Base-by-base conservation (phyloP, 2,797 vertebrate species). In the Rhyacichthys aspro region DNA sequence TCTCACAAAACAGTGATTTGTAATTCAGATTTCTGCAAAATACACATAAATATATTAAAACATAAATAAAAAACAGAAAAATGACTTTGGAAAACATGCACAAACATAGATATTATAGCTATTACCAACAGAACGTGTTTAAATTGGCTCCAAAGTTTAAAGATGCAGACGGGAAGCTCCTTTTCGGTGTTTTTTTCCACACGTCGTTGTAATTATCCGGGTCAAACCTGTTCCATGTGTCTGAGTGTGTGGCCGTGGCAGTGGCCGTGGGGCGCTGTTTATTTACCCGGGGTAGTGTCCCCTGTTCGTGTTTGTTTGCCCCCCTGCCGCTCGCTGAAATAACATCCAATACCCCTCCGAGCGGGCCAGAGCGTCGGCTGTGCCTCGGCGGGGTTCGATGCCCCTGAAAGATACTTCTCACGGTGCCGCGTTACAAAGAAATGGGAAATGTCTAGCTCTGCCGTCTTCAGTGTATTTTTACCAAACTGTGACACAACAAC, bases 241-340 rank as follows among this genome's bases (percentile, higher is more conserved):
- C 12, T 49, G 23, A 34, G 46, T 75, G 74, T 81, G 80, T 68
- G 83, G 70, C 67, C 67, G 7, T 67, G 71, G 60, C 67, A 67
- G 70, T 81, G 79, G 50, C 82, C 74, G 60, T 69, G 71, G 71
- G 70, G 67, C 62, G 75, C 46, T 84, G 76, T 80, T 85, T 83
- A 81, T 83, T 79, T 75, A 67, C 72, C 28, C 9, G 57, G 33
- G 55, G 44, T 59, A 1, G 38, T 65, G 70, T 75, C 57, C 62
- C 70, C 72, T 80, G 66, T 59, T 59, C 11, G 45, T 63, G 66
- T 37, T 59, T 65, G 70, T 78, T 75, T 59, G 68, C 67, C 47
- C 72, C 71, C 81, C 82, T 39, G 41, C 79, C 60, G 82, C 14
- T 72, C 48, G 3, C 73, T 72, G 70, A 79, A 87, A 85, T 81